Base-by-base conservation (phyloP, 2,797 vertebrate species). In the Chrysolophus pictus region DNA sequence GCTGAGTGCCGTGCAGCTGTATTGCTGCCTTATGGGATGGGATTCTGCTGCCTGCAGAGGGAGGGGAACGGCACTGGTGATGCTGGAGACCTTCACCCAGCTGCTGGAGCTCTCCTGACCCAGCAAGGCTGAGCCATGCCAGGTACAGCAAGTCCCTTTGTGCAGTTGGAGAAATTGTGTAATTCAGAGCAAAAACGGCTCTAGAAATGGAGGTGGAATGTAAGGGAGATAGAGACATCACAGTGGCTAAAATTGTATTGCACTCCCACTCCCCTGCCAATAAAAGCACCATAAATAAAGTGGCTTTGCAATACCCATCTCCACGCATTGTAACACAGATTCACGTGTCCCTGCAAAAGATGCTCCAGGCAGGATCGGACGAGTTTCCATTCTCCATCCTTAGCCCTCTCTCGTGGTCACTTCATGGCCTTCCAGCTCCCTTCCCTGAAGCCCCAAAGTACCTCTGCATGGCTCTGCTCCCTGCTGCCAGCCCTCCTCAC, bases 241-340 rank as follows among this genome's bases (percentile, higher is more conserved):
- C 86, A 92, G 92, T 93, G 94, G 95, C 94, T 96, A 96, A 96
- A 96, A 96, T 94, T 96, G 96, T 96, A 96, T 95, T 96, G 94
- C 93, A 95, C 93, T 95, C 96, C 95, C 94, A 95, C 95, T 95
- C 91, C 96, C 92, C 88, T 96, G 93, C 93, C 94, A 96, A 95
- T 94, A 96, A 96, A 94, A 95, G n/a, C 91, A 95, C 94, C 93
- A 96, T 94, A 96, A 96, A 96, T 96, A 94, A 96, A 96, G 88
- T 93, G 95, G 92, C 95, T 95, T 96, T 95, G 95, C 91, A 93
- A 85, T 96, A 94, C 74, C 95, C 93, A 92, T 91, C 95, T 94
- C 93, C 95, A 78, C 91, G 41, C 91, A 3, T 33, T 95, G 95
- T 82, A 93, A 39, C 87, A 93, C 84, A 81, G 84, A 87, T 88